Evolutionary conservation across 2,797 vertebrate genomes (phyloP), one percentile per base, ranked within the genome.

Genomic region (Chiroxiphia lanceolata): DNA sequence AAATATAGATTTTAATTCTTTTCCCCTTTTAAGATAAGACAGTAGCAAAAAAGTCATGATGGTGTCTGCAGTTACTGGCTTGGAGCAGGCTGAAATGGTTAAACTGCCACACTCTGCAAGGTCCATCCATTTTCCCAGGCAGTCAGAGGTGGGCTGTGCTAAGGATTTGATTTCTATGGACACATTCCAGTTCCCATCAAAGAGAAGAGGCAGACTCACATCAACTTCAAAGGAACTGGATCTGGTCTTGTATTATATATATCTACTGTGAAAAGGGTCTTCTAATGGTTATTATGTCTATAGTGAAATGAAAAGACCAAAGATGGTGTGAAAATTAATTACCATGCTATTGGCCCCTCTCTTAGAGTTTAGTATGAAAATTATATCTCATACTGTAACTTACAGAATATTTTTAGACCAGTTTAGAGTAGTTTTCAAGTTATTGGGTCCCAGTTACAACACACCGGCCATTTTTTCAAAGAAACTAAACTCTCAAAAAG

Each of bases 161-260:
- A 70, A 23, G 76, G 63, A 76, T 86, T 69, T 71, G 76, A 78
- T 97, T 94, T 87, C 81, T 83, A 78, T 81, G 80, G 83, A 88
- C 23, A 69, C 72, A 84, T 81, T 96, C 85, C 91, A 84, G 56
- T 65, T 93, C 74, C 74, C 83, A 65, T 87, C 89, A 95, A 91
- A 91, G 84, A 84, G 80, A 95, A 75, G 6, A 50, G 70, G 33
- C 83, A 93, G 74, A 64, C 40, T 84, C 60, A 26, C 65, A 81
- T 56, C 86, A 86, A 96, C 75, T 93, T 96, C 90, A 95, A 91
- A 90, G 90, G 22, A 95, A 60, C 56, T 92, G 75, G 80, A 85
- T 94, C 22, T 50, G 63, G n/a, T 88, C 70, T 71, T 84, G 26
- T 82, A 84, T 89, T 91, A 51, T 54, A 85, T 25, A 18, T 60